Percentiles rank a stretch among this genome's conserved stretches.
Conservation (phyloP, 2,113 vertebrate species). For the Pluvialis apricaria region DNA sequence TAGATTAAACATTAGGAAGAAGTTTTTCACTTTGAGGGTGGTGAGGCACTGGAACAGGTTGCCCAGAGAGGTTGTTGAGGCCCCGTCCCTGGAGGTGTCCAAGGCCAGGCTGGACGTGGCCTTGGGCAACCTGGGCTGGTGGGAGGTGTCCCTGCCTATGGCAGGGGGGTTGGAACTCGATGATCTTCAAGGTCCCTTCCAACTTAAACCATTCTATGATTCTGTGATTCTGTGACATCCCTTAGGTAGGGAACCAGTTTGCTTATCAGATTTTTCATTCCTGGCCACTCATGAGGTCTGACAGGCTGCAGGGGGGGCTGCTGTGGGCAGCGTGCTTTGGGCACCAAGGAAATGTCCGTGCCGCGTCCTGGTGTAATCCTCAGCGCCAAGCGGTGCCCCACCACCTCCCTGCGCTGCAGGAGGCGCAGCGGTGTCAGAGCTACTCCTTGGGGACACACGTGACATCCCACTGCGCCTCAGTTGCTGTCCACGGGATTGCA, state of each 20-base stretch:
- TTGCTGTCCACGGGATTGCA: neutral
- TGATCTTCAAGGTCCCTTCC: too few species aligned
- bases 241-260: neutral
- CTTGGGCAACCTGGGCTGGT: too few species aligned
- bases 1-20: too few species aligned
- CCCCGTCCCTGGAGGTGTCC: too few species aligned
- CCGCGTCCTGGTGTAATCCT: neutral
- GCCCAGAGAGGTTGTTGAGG: too few species aligned
- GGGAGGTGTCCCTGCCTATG: too few species aligned
- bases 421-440: fast-evolving
- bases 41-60: too few species aligned
- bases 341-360: neutral
- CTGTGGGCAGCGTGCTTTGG: neutral
- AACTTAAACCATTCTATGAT: too few species aligned
- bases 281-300: neutral
- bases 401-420: neutral
- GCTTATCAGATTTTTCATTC: neutral
- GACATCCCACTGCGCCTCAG: neutral
- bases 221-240: too few species aligned
- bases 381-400: fast-evolving
- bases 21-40: too few species aligned
- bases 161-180: too few species aligned
- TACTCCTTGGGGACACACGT: fast-evolving
- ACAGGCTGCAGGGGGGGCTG: neutral
- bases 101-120: too few species aligned